Conservation (phyloP, 2,888 invertebrate species). For the Orthosia cruda region DNA sequence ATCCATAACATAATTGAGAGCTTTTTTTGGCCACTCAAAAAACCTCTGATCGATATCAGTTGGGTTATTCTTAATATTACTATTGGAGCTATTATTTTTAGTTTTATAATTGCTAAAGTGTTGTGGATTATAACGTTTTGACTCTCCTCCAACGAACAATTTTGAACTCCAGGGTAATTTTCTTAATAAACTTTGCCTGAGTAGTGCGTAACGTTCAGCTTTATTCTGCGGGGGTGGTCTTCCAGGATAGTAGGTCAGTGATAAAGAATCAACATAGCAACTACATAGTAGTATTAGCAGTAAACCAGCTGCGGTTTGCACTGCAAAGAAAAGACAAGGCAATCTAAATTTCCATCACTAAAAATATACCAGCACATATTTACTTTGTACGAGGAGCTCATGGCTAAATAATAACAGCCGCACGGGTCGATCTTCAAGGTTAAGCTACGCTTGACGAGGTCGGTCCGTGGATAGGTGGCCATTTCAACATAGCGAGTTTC, state of each 20-base stretch:
- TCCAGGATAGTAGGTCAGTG: slow-evolving; percentile 11
- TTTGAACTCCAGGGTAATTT: slow-evolving; percentile 15
- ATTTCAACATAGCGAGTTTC: too few relatives aligned
- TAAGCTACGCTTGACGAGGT: too few relatives aligned
- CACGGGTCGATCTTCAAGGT: too few relatives aligned
- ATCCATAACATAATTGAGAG: background rate
- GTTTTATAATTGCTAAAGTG: slow-evolving; percentile 19
- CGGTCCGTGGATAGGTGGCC: too few relatives aligned
- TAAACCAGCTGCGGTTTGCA: slow-evolving; percentile 12
- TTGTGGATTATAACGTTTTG: slow-evolving; percentile 2
- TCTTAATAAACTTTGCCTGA: slow-evolving; percentile 14
- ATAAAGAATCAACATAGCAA: slow-evolving; percentile 2
- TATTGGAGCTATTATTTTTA: background rate
- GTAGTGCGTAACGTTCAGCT: slow-evolving; percentile 5
- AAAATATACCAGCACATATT: too few relatives aligned
- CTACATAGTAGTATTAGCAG: slow-evolving; percentile 34
- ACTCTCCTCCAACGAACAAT: background rate
- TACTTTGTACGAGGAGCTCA: too few relatives aligned
- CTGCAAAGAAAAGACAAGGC: slow-evolving; percentile 36
- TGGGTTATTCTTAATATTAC: background rate
- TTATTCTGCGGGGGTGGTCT: slow-evolving; percentile 2
- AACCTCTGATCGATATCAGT: background rate
- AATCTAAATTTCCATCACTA: background rate
- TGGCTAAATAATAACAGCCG: too few relatives aligned
- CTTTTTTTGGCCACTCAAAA: slow-evolving; percentile 4